A percentile compares a stretch with the other conserved stretches of the same genome.
Evolutionary conservation across 2,797 vertebrate genomes (phyloP).

Genomic region (Melanotaenia maccullochi): DNA sequence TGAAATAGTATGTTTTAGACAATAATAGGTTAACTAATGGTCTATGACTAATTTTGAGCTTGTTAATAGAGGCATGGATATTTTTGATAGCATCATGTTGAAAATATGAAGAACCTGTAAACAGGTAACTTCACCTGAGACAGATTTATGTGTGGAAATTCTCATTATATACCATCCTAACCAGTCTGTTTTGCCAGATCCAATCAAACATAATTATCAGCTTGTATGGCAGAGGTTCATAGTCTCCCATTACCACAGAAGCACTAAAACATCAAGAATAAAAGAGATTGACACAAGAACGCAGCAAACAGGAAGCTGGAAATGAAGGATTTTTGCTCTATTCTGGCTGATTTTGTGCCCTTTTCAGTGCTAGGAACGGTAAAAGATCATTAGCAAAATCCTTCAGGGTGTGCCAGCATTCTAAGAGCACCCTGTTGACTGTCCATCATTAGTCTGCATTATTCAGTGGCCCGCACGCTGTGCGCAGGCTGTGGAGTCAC

Average conservation of each 20-base stretch:
- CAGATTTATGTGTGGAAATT: constrained; percentile 6
- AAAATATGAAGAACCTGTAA: constrained; percentile 7
- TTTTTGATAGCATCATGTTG: constrained; percentile 1
- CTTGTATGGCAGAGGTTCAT: neutral
- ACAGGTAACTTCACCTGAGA: constrained; percentile 12
- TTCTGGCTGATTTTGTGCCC: constrained; percentile 20
- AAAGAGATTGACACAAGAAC: neutral
- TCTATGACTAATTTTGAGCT: constrained; percentile 28
- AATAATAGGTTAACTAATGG: neutral
- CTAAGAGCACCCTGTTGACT: constrained; percentile 62
- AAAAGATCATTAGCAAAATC: constrained; percentile 33
- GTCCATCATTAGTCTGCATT: constrained; percentile 72
- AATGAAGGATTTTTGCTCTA: neutral
- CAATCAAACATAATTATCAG: neutral
- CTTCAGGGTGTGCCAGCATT: constrained; percentile 55
- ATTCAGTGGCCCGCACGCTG: constrained; percentile 63
- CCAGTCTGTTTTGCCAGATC: constrained; percentile 5
- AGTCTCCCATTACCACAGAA: constrained; percentile 4
- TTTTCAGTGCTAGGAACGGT: neutral
- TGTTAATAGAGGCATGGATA: constrained; percentile 34
- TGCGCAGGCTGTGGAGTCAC: constrained; percentile 36
- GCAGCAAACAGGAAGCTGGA: neutral
- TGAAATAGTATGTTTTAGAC: constrained; percentile 12
- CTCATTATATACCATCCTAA: neutral
- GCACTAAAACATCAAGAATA: neutral